Evolutionary conservation across 1,140 invertebrate species (phyloP).

Genomic region (Drosophila biarmipes): DNA sequence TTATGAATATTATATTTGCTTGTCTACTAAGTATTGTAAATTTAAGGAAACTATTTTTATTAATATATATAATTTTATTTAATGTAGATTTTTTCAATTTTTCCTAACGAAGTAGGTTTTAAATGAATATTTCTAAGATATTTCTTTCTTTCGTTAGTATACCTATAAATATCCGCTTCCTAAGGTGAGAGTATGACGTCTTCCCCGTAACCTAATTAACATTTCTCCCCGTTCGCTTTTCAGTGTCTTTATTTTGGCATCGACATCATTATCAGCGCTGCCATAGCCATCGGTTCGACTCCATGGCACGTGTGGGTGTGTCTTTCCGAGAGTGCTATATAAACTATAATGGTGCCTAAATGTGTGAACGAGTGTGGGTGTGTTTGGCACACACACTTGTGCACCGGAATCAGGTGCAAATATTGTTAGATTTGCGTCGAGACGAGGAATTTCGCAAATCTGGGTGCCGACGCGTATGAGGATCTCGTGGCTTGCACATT

Average conservation of each 20-base stretch:
- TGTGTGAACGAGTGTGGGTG: constrained; percentile 25
- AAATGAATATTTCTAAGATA: neutral
- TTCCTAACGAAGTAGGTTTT: too few species aligned
- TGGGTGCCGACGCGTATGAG: constrained; percentile 27
- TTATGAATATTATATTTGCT: too few species aligned
- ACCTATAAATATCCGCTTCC: constrained; percentile 1
- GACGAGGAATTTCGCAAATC: constrained; percentile 32
- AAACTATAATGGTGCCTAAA: constrained; percentile 38
- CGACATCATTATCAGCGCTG: constrained; percentile 48
- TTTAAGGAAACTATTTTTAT: too few species aligned
- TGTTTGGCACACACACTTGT: constrained; percentile 13
- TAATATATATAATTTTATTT: too few species aligned
- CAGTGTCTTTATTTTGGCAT: constrained; percentile 44
- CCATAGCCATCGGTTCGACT: constrained; percentile 25
- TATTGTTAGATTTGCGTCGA: constrained; percentile 73
- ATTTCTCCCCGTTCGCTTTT: constrained; percentile 28
- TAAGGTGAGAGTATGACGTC: constrained; percentile 28
- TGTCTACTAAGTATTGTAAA: too few species aligned
- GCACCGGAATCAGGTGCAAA: constrained; percentile 75
- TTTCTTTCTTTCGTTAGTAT: neutral
- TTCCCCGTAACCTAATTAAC: constrained; percentile 27
- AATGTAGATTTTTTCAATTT: too few species aligned
- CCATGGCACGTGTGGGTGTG: constrained; percentile 25
- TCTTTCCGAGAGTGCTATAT: constrained; percentile 25
- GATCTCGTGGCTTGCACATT: constrained; percentile 21